Conservation (phyloP, 2,797 vertebrate species). For the Mormyrops attenuatus region DNA sequence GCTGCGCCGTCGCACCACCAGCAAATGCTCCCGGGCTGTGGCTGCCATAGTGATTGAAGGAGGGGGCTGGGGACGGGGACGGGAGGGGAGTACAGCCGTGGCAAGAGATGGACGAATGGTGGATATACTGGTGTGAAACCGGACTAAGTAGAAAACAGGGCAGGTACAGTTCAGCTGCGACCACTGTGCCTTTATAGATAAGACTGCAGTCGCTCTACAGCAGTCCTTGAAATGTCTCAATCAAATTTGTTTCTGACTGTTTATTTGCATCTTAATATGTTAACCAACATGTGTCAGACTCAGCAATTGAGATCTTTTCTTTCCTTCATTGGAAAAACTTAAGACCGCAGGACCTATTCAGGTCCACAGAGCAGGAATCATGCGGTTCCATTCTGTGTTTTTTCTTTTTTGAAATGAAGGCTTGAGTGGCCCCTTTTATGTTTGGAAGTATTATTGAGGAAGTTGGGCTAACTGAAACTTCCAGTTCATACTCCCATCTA, state of each 20-base stretch:
- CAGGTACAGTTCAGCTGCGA: neutral
- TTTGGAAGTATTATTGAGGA: neutral
- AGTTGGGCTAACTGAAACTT: neutral
- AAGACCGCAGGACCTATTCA: neutral
- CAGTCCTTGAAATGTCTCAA: neutral
- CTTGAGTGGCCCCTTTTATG: neutral
- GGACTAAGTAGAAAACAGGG: neutral
- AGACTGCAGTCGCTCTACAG: neutral
- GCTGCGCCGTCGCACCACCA: constrained; percentile 82
- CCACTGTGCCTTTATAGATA: neutral
- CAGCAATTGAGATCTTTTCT: neutral
- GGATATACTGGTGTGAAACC: constrained; percentile 16
- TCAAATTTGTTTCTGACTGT: neutral
- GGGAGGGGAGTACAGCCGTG: constrained; percentile 62
- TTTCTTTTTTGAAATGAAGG: neutral
- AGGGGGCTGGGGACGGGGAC: constrained; percentile 61
- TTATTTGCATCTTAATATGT: neutral
- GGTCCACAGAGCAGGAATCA: neutral
- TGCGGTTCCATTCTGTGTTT: neutral
- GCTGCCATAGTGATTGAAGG: constrained; percentile 63
- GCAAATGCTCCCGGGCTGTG: constrained; percentile 76
- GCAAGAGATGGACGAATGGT: constrained; percentile 69
- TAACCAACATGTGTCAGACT: neutral
- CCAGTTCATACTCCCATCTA: neutral
- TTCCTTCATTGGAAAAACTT: neutral